A percentile compares a stretch with the other conserved stretches of the same genome.
Conservation (phyloP, 2,113 vertebrate species). For the Tamias sibiricus region DNA sequence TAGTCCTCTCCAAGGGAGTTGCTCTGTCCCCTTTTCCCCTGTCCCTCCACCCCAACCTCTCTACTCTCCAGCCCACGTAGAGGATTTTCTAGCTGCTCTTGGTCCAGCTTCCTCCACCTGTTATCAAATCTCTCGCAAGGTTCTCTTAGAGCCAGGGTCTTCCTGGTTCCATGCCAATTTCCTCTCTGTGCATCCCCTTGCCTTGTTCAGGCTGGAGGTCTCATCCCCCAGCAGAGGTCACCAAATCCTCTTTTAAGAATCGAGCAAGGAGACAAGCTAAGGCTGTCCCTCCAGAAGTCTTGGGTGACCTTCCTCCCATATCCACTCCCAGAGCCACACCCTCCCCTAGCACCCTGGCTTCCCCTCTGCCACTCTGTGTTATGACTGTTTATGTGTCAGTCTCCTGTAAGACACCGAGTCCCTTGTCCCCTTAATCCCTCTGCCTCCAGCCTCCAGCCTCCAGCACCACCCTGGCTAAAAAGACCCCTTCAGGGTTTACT, state of each 20-base stretch:
- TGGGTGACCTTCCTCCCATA: background rate
- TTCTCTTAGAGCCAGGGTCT: background rate
- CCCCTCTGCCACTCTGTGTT: background rate
- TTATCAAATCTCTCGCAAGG: background rate
- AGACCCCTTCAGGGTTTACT: background rate
- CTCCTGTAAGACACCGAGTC: background rate
- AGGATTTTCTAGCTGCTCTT: background rate
- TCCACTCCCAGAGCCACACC: background rate
- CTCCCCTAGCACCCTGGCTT: too few species aligned
- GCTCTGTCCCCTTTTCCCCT: background rate
- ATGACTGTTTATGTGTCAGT: background rate
- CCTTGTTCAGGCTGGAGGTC: background rate
- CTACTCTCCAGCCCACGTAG: background rate
- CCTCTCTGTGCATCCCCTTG: background rate
- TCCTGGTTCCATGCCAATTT: background rate
- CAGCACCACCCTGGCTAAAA: background rate
- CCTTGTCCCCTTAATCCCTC: background rate
- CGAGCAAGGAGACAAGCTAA: background rate
- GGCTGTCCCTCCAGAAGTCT: background rate
- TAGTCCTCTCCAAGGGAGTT: background rate
- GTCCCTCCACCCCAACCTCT: background rate
- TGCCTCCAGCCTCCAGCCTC: background rate
- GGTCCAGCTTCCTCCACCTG: background rate
- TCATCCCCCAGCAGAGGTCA: conserved; percentile 73
- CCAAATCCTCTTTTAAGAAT: conserved; percentile 69